Evolutionary conservation across 2,888 invertebrate species (phyloP), one percentile per base, ranked within the genome.

Genomic region (Malacosoma neustria): DNA sequence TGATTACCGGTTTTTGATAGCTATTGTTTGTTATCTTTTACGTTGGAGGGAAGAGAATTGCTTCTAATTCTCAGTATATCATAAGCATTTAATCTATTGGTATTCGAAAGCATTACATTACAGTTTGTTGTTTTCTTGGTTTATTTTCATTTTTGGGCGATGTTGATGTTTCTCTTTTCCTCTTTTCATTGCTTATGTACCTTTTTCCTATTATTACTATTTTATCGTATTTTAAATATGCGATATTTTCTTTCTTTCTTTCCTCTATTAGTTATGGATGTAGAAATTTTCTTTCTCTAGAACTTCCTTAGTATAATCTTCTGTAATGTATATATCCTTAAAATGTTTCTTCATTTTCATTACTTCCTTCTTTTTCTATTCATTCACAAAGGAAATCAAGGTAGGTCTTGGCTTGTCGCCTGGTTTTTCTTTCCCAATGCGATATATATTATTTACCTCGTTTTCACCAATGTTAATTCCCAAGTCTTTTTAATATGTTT

Each of bases 281-380:
- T 13, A 36, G 4, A 5, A n/a, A 2, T 32, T 32, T 36, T 9
- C 36, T 32, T 32, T 36, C 11, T 36, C 36, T 11, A 36, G n/a
- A 35, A 35, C 30, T 13, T 35, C 35, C 14, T 35, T 35, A 14
- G 35, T 11, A 11, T 30, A 35, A 11, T 35, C 35, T 11, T 35
- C 35, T 11, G 31, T 13, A 2, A 36, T 15, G 12, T 31, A 32
- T 11, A 36, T 12, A 29, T 36, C 36, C 13, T 36, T 36, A 9
- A 32, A 13, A n/a, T 32, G 31, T 15, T 36, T 36, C 9, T 6
- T 4, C 3, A 11, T 11, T 30, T 30, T 30, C 37, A 37, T 32
- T 2, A 37, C 29, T n/a, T 37, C 29, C 13, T 33, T 37, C 11
- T 37, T 37, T 13, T 33, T 37, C 37, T 33, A 37, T 30, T 9